Percentiles rank a stretch among this genome's conserved stretches.
phyloP scores from a whole-genome alignment of 2,113 vertebrate species.

The Erinaceus europaeus region DNA sequence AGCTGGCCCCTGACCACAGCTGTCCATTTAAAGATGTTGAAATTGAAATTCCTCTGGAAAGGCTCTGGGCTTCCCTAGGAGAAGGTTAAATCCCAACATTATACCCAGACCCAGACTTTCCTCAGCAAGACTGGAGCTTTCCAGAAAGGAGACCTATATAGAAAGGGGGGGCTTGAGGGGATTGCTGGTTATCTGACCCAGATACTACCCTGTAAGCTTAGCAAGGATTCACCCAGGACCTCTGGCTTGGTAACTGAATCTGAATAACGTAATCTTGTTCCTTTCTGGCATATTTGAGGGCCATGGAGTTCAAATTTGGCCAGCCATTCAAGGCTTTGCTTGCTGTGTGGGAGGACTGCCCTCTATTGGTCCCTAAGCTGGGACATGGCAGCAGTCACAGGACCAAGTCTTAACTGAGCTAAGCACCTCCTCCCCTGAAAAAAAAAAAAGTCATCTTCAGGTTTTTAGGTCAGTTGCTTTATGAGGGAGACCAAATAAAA shows the following conservation, averaged over 20 bases:
- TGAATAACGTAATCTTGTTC: background rate
- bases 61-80: background rate
- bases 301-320: background rate
- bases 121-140: background rate
- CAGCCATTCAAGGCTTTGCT: background rate
- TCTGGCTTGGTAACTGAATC: background rate
- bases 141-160: background rate
- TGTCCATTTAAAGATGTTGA: background rate
- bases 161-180: background rate
- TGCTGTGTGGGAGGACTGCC: slow-evolving; percentile 63
- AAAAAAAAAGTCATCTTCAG: background rate
- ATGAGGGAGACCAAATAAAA: background rate
- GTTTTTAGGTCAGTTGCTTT: background rate
- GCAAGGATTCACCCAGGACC: background rate
- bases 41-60: background rate
- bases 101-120: background rate
- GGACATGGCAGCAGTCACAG: slow-evolving; percentile 22
- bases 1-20: background rate
- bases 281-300: background rate
- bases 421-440: background rate
- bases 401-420: background rate
- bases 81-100: background rate
- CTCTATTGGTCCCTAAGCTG: slow-evolving; percentile 67
- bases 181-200: background rate
- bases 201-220: background rate